These are phyloP conservation scores for Zaprionus lineosus DNA, from an alignment of 2,888 invertebrate species.

Conservation along the genomic window DNA sequence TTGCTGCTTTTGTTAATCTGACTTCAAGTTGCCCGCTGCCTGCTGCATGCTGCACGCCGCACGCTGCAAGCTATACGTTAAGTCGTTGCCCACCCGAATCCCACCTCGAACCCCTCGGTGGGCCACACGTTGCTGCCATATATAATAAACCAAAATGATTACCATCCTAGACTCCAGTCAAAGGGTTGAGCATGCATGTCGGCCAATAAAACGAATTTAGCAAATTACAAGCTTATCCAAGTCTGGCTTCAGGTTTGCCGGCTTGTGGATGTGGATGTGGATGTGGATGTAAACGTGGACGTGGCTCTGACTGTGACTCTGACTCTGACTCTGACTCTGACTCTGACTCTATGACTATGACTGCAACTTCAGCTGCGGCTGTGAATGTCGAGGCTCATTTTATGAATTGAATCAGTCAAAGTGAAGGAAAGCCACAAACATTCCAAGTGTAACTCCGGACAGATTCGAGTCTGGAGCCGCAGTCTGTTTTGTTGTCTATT, in stretches of 20 bases:
- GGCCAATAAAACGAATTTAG: conserved; percentile 76
- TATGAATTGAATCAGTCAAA: conserved; percentile 80
- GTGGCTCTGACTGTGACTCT: no score
- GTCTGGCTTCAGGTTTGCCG: no score
- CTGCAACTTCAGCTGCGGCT: background rate
- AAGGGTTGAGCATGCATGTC: conserved; percentile 63
- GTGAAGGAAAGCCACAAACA: conserved; percentile 37
- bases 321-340: no score
- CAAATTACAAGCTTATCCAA: conserved; percentile 76
- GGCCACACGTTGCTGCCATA: conserved; percentile 47
- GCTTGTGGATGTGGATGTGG: no score
- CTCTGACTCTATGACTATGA: no score
- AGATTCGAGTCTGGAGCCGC: conserved; percentile 3
- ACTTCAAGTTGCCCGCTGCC: conserved; percentile 20
- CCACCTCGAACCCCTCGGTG: background rate
- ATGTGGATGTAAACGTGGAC: no score
- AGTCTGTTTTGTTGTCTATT: conserved; percentile 42
- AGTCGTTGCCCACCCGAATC: background rate
- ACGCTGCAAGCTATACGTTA: background rate
- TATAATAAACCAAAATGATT: conserved; percentile 77
- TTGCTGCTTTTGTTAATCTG: conserved; percentile 27
- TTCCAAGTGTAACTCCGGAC: conserved; percentile 6
- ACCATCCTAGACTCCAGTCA: conserved; percentile 45
- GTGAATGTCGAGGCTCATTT: conserved; percentile 52
- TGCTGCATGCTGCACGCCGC: background rate